A percentile compares a stretch with the other conserved stretches of the same genome.
These are phyloP conservation scores for Phrynocephalus vlangalii DNA, from an alignment of 2,797 vertebrate species.

Conservation along the genomic window DNA sequence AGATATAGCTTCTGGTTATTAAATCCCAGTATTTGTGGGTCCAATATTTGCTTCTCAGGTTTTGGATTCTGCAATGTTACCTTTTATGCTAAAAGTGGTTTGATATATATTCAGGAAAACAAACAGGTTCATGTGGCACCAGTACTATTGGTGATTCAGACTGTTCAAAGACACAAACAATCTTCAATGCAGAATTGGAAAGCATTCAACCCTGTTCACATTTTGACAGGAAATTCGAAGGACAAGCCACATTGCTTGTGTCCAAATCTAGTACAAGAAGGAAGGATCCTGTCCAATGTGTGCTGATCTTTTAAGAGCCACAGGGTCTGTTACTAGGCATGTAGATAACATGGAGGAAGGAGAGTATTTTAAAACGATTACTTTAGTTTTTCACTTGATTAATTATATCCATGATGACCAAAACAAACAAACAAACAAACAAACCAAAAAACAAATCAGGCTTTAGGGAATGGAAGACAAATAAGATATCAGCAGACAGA, in stretches of 20 bases:
- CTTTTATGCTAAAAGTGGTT: no score
- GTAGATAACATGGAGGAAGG: background rate
- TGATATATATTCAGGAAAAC: background rate
- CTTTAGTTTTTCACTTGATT: no score
- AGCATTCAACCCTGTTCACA: background rate
- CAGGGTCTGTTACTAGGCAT: background rate
- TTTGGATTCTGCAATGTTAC: background rate
- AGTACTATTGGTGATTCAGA: background rate
- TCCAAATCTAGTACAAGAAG: background rate
- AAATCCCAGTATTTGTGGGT: no score
- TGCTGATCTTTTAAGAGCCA: background rate
- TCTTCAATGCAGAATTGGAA: background rate
- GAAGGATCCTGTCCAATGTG: background rate
- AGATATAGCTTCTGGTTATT: no score
- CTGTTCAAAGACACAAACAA: background rate
- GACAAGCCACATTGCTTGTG: background rate
- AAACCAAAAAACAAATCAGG: no score
- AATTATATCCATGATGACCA: no score
- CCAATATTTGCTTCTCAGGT: background rate
- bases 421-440: no score
- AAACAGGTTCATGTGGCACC: background rate
- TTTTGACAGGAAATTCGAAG: constrained; percentile 46
- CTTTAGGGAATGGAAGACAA: background rate
- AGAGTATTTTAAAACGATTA: no score
- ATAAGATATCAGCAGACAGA: background rate